Evolutionary conservation across 2,797 vertebrate species (phyloP), one percentile per base, ranked within the genome.

Genomic region (Prunella strophiata): DNA sequence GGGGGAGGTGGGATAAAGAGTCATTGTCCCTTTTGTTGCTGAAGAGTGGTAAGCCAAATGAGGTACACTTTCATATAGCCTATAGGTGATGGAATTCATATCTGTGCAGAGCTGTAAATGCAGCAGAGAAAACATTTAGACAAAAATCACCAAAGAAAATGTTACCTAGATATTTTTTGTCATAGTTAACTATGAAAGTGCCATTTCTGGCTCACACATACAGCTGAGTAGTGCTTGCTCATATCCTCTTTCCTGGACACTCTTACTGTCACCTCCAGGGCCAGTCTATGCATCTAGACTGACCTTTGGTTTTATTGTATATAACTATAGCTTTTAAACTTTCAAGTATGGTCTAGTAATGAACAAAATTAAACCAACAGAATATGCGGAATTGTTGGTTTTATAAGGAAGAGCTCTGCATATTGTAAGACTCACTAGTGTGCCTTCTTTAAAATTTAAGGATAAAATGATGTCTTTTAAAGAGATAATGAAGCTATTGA

Each of bases 51-150:
- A 36, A 27, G 6, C 50, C 85, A 45, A 40, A 48, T 15, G 3
- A 80, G 32, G 13, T 59, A 3, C 4, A 2, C 14, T 71, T 77
- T 38, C n/a, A 47, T 7, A 2, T 9, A 17, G 16, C 52, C 43
- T 4, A 0, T 27, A 22, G 30, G 23, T 2, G 4, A 20, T 58
- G 17, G 48, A 40, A 23, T 86, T 82, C 5, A 1, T 59, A 34
- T 45, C 30, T 86, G 2, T 4, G 6, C 11, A 8, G 22, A 30
- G 25, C 55, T 85, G 22, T 74, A 38, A 86, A 25, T 52, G 48
- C 22, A 45, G 8, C 27, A n/a, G 7, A 55, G 30, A 57, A 91
- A 78, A 61, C 12, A 23, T 38, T 48, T 36, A 43, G 38, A 27
- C 8, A n/a, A 57, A 67, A 78, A 57, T 52, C 55, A 58, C 19